These are phyloP conservation scores for Sturnus vulgaris DNA, from an alignment of 2,113 vertebrate genomes.

Conservation along the genomic window DNA sequence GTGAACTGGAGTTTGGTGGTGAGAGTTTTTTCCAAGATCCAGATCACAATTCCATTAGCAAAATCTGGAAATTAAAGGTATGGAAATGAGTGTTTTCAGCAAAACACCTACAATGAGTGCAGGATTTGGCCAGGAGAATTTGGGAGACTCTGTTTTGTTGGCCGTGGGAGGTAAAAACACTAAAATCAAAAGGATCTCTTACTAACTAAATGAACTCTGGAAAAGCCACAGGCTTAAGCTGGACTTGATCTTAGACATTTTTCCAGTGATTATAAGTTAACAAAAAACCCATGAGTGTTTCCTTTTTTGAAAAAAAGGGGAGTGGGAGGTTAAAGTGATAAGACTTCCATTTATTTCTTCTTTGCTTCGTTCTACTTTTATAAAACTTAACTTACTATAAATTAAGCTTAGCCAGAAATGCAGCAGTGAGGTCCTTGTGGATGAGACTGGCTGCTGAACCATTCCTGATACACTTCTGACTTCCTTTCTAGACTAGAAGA, in stretches of 20 bases:
- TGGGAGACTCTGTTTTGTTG: not conserved
- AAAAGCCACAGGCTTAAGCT: not conserved
- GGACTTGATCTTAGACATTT: not conserved
- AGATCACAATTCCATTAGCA: not conserved
- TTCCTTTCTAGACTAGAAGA: conserved; percentile 87
- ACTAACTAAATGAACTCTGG: not conserved
- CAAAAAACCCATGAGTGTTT: not conserved
- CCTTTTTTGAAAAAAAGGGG: not conserved
- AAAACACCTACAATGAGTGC: not conserved
- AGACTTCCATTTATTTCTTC: not conserved
- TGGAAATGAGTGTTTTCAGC: not conserved
- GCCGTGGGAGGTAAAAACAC: not conserved
- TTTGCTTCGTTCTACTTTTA: not conserved
- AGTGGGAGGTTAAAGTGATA: not conserved
- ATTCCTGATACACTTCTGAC: conserved; percentile 50
- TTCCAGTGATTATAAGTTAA: not conserved
- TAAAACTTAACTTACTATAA: not conserved
- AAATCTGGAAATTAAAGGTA: not conserved
- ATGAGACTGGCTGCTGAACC: not conserved
- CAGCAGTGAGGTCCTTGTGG: not conserved
- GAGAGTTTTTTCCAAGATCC: not conserved
- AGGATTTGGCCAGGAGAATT: not conserved
- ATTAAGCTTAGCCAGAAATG: not conserved
- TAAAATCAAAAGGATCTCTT: not conserved
- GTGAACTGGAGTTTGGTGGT: not conserved